Evolutionary conservation across 2,113 vertebrate genomes (phyloP), one percentile per base, ranked within the genome.

Genomic region (Ceyx margarethae): DNA sequence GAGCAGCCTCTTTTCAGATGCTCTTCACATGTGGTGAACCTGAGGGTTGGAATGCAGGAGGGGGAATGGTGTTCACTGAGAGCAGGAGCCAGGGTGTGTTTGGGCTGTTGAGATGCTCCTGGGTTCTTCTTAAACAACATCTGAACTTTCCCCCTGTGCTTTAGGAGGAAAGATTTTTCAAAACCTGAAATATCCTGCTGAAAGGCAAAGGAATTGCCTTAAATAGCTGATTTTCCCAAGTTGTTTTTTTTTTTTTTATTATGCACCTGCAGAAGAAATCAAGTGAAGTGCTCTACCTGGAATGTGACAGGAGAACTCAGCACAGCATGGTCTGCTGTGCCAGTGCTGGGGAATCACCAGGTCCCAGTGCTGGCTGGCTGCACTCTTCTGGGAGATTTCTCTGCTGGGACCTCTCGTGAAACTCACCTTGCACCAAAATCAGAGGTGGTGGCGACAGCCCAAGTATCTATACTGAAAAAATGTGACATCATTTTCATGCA

Each of bases 321-420:
- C 0, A 0, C 25, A 17, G 23, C 1, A 1, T 0, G 3, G 15
- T 26, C 56, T 62, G 26, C 45, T 29, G 10, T 8, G 56, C 35
- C 15, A 11, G n/a, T 13, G 20, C 42, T 1, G 2, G 12, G 29
- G 5, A 58, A 19, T 18, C 16, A 7, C 8, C 0, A 2, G 9
- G 5, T 11, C 26, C 31, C 8, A 6, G 10, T 0, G 3, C 53
- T 60, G 61, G 2, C 33, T 57, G 29, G 11, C 9, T 65, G 20
- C 26, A 57, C 46, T 83, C 60, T 3, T 2, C 40, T 46, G 43
- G 43, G 51, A 56, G 28, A 23, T 37, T 77, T 13, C 18, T 25
- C 45, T 12, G 5, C 66, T 35, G 40, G n/a, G 65, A 40, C 11
- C 5, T n/a, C 46, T 79, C 4, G 3, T 35, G 66, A 79, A 85